Base-by-base conservation (phyloP, 2,888 invertebrate species). In the Deilephila porcellus region DNA sequence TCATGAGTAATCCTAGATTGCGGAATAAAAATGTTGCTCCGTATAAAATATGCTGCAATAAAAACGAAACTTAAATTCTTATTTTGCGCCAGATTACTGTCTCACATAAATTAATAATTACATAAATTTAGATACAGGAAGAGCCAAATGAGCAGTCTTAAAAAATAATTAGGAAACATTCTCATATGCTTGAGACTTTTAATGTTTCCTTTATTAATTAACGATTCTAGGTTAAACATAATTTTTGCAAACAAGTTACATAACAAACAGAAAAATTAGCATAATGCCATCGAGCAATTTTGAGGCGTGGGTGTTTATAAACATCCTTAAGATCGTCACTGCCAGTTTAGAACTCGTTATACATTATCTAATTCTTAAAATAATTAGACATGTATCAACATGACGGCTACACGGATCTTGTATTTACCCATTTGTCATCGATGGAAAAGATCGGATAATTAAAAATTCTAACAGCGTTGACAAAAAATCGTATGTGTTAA, bases 201-300 rank as follows among this genome's bases (percentile, higher is more conserved):
- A 67, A 67, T 67, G 67, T 67, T 67, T 67, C 67, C 67, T 67
- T 52, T 52, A 45, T 67, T 67, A 67, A 67, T 67, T 67, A 67
- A 52, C 67, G 17, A 17, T 67, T 45, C 67, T 67, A 52, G 67
- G 67, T 67, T 45, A 25, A 52, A 67, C 45, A 52, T 67, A 67
- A 67, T 67, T 67, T 67, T 52, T 25, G 25, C 67, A 67, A 67
- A 67, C 67, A 52, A 20, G 64, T 45, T 45, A 67, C 45, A 45
- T n/a, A 8, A 64, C 37, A 64, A 37, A 37, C 37, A 64, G 45
- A 37, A 20, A 45, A 52, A 67, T 67, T 67, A 67, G 52, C 67
- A 67, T n/a, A 64, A 20, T 64, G 20, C 37, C 64, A 37, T 52
- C 52, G 25, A 25, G 45, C 45, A 67, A 45, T 52, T 52, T 67